Base-by-base conservation (phyloP, 2,113 vertebrate species). In the Anas platyrhynchos region DNA sequence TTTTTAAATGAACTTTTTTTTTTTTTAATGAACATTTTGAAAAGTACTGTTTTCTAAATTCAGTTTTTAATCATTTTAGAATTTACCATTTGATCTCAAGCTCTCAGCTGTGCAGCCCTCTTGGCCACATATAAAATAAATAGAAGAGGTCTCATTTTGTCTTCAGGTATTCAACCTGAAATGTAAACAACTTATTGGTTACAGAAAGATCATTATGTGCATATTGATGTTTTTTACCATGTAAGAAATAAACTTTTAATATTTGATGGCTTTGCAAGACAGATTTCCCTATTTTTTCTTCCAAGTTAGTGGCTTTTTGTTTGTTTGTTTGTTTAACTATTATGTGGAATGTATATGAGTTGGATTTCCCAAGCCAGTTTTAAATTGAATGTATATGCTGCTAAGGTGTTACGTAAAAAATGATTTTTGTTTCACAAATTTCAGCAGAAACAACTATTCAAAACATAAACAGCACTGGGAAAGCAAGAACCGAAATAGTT, bases 391-490 rank as follows among this genome's bases (percentile, higher is more conserved):
- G 11, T 34, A 34, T 56, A 56, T 20, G 11, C 4, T 68, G 13
- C 22, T 62, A 86, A 67, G 16, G 46, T 87, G 32, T 55, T 75
- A n/a, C 43, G 32, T 66, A 78, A 85, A 55, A 10, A 50, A 50
- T 23, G 48, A 13, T 11, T 66, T 83, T 80, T 86, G 2, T 71
- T 93, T 81, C 48, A 87, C 25, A 77, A 55, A 69, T 91, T 91
- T 88, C 58, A 54, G 54, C 27, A 80, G 38, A 72, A 63, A 66
- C 3, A 3, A 50, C 56, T 79, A 62, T 54, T 67, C 31, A 58
- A 96, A 91, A 82, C 48, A 89, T 58, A 89, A 63, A 93, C 88
- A 34, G 23, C 81, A 18, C 82, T 31, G 18, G 84, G 81, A 91
- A 87, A 93, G 15, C 41, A 76, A 92, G 74, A 20, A 81, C n/a